A percentile compares a stretch with the other conserved stretches of the same genome.
Evolutionary conservation across 2,797 vertebrate species (phyloP).

Genomic region (Steatocranus sp.): DNA sequence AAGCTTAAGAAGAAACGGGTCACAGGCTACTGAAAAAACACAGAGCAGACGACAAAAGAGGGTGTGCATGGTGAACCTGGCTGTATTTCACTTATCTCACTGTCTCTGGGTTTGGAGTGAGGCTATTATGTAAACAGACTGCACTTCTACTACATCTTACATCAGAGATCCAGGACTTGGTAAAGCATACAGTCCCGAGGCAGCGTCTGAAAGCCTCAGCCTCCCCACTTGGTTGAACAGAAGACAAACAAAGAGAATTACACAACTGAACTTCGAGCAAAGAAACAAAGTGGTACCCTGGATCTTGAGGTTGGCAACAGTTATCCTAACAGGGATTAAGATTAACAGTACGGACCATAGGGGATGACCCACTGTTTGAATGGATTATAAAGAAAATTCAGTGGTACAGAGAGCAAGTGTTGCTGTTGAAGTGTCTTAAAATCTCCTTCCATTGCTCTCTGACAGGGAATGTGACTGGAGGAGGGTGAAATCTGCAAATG

Average conservation of each 20-base stretch:
- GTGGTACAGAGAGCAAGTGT: neutral
- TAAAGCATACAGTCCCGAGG: conserved; percentile 17
- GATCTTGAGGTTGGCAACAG: neutral
- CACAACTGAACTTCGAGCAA: neutral
- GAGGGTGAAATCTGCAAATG: conserved; percentile 14
- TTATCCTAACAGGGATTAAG: conserved; percentile 2
- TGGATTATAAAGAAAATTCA: neutral
- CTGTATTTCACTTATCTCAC: neutral
- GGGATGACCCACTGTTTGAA: neutral
- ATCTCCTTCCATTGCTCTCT: neutral
- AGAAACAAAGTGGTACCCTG: neutral
- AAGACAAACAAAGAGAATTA: conserved; percentile 4
- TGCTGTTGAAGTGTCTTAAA: neutral
- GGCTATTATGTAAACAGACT: conserved; percentile 28
- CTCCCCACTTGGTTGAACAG: conserved; percentile 6
- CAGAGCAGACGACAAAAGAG: neutral
- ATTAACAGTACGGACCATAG: neutral
- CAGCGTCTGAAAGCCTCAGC: conserved; percentile 25
- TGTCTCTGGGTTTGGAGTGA: neutral
- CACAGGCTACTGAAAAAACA: neutral
- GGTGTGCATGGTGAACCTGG: neutral
- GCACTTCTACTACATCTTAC: neutral
- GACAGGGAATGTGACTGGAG: conserved; percentile 3
- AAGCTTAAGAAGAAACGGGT: neutral
- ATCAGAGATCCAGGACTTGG: conserved; percentile 15